Evolutionary conservation across 2,113 vertebrate species (phyloP).

Genomic region (Rhipidura dahli): DNA sequence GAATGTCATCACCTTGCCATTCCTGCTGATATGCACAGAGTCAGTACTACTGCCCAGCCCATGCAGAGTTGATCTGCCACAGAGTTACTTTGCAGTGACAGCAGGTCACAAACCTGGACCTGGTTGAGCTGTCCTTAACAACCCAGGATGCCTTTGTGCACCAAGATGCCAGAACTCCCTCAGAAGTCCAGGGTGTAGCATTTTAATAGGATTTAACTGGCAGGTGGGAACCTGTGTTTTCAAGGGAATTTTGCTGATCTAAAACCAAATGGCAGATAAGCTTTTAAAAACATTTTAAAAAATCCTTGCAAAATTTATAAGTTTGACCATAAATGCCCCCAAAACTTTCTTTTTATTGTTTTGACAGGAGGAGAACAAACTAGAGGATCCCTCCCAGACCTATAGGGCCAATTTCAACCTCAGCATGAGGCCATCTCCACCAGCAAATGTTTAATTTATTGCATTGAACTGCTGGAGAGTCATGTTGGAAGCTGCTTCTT

Average conservation of each 20-base stretch:
- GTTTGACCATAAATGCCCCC: not conserved
- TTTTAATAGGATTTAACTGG: not conserved
- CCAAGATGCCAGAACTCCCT: not conserved
- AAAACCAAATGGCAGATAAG: not conserved
- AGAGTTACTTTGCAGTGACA: not conserved
- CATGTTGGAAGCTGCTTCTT: not conserved
- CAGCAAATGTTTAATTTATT: not conserved
- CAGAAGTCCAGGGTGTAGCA: not conserved
- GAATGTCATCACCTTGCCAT: not conserved
- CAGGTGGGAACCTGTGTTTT: not conserved
- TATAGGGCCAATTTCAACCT: not conserved
- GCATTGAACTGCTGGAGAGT: not conserved
- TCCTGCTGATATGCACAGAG: not conserved
- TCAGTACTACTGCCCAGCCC: not conserved
- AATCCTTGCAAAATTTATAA: not conserved
- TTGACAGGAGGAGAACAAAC: not conserved
- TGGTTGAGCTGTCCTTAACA: not conserved
- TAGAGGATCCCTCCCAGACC: not conserved
- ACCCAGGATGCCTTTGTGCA: not conserved
- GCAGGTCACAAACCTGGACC: not conserved
- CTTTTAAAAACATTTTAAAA: not conserved
- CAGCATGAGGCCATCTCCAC: not conserved
- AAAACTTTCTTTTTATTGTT: not conserved
- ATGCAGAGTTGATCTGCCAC: not conserved
- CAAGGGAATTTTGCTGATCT: not conserved